phyloP scores from a whole-genome alignment of 2,797 vertebrate species.

The Lophius americanus region DNA sequence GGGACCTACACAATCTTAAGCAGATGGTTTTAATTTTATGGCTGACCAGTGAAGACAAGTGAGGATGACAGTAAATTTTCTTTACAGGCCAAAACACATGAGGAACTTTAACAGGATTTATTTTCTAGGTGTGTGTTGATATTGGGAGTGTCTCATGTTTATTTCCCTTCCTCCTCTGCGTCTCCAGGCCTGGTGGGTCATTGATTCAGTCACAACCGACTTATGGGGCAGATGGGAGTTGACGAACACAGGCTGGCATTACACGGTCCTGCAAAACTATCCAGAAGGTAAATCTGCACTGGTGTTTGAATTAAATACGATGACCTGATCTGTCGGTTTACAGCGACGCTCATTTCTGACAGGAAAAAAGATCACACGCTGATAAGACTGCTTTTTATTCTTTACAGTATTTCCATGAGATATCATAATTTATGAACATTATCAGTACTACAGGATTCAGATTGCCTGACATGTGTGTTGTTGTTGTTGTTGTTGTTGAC shows the following conservation, averaged over 20 bases:
- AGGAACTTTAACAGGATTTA: too few relatives aligned
- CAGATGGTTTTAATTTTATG: too few relatives aligned
- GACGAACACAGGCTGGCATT: conserved; percentile 62
- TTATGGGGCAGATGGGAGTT: conserved; percentile 82
- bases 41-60: too few relatives aligned
- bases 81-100: too few relatives aligned
- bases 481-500: not conserved
- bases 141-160: conserved; percentile 1
- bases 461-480: not conserved
- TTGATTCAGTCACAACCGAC: conserved; percentile 68
- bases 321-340: conserved; percentile 1
- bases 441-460: not conserved
- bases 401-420: not conserved
- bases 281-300: conserved; percentile 65
- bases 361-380: not conserved
- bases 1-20: too few relatives aligned
- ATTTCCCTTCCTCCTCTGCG: not conserved
- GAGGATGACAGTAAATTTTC: too few relatives aligned
- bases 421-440: not conserved
- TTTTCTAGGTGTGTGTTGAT: not conserved
- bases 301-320: not conserved
- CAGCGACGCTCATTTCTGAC: not conserved
- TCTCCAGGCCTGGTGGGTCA: conserved; percentile 83
- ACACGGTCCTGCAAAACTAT: conserved; percentile 67
- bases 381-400: not conserved